phyloP scores from a whole-genome alignment of 2,797 vertebrate species.

The Ptychobarbus kaznakovi region DNA sequence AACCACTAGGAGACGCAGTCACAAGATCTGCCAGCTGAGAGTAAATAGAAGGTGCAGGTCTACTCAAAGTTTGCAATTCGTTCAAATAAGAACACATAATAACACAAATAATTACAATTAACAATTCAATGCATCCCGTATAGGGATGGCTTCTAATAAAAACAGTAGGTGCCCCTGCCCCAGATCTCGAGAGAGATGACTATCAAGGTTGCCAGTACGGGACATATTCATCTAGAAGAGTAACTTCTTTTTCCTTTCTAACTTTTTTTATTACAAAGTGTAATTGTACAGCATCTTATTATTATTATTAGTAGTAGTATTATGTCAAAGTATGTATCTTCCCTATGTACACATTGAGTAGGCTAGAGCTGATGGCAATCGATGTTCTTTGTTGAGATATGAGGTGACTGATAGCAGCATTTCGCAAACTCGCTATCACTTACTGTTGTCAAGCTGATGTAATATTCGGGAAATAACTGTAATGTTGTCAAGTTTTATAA shows the following conservation, averaged over 20 bases:
- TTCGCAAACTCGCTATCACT: neutral
- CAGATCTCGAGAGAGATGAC: neutral
- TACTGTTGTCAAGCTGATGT: neutral
- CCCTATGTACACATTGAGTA: neutral
- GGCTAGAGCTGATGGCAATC: no score
- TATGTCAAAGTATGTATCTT: neutral
- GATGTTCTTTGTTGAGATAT: neutral
- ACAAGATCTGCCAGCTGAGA: neutral
- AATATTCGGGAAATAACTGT: neutral
- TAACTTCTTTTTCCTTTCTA: neutral
- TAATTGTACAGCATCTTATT: neutral
- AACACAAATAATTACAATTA: neutral
- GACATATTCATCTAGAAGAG: neutral
- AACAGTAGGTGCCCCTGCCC: neutral
- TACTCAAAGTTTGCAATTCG: neutral
- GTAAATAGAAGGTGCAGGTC: neutral
- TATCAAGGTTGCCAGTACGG: constrained; percentile 46
- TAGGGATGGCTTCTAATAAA: no score
- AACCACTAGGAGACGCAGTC: neutral
- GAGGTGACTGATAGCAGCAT: neutral
- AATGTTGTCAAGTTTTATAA: neutral
- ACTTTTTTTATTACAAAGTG: no score
- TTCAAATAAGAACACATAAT: neutral
- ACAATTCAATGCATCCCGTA: neutral
- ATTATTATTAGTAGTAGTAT: neutral